Base-by-base conservation (phyloP, 2,888 invertebrate genomes). In the Parthenolecanium corni region DNA sequence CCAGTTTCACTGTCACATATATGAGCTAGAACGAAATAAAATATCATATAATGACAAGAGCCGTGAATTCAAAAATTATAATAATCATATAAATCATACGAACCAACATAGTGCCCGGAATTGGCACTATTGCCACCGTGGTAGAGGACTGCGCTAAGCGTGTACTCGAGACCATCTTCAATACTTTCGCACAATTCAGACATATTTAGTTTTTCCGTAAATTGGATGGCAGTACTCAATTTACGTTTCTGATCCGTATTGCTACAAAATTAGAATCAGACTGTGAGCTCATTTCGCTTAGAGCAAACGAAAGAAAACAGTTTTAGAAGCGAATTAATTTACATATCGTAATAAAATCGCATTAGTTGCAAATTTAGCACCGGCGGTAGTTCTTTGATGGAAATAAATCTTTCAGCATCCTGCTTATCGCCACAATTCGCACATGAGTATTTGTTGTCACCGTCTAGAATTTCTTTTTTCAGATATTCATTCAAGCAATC, bases 121-220 rank as follows among this genome's bases (percentile, higher is more conserved):
- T 82, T 77, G 5, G 83, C 82, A 64, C 79, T 80, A 16, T 76
- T 76, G 2, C 83, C 84, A 68, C 80, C 78, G 69, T 84, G 84
- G 66, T 82, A 80, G 49, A 84, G 74, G 63, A 83, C 82, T 3
- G 83, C 83, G 42, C 76, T 77, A 49, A 84, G 74, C 66, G 79
- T 78, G 68, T 82, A 84, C 51, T 76, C 71, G 11, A 73, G 71
- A 51, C 70, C 70, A 18, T 64, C 66, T 36, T 70, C 68, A 1
- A 71, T 68, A 65, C 70, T 70, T 49, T 70, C 68, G 21, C 78
- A 67, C 67, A 75, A 77, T 66, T 74, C 71, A 40, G 76, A 75
- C 79, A 82, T 80, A 67, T 82, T 80, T 20, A 82, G 71, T 2
- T 74, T 74, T 68, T 81, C 80, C 1, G 81, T 81, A 71, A 82